phyloP scores from a whole-genome alignment of 2,888 invertebrate species.

The Bimastos eiseni region DNA sequence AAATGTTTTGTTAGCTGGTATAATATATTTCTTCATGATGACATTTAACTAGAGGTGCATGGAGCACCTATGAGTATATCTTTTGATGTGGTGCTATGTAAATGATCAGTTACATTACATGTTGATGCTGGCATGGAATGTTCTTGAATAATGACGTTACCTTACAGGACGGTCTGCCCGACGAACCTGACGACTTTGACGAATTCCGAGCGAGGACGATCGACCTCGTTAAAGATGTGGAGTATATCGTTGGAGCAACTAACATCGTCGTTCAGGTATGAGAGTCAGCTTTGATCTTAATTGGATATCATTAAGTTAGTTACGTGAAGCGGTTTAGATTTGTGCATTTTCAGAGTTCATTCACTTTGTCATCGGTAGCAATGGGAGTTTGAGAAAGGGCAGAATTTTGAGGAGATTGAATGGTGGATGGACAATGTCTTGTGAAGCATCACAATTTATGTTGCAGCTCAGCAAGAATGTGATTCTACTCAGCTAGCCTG shows the following conservation, averaged over 20 bases:
- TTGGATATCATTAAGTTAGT: background rate
- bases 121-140: background rate
- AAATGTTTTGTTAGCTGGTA: too few relatives aligned
- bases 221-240: slow-evolving; percentile 92
- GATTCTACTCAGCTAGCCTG: too few relatives aligned
- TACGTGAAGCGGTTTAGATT: background rate
- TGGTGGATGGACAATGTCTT: too few relatives aligned
- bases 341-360: background rate
- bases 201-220: slow-evolving; percentile 83
- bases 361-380: background rate
- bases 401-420: too few relatives aligned
- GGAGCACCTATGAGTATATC: too few relatives aligned
- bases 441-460: too few relatives aligned
- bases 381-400: too few relatives aligned
- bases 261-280: slow-evolving; percentile 84
- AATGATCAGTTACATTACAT: too few relatives aligned
- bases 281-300: background rate
- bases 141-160: background rate
- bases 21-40: too few relatives aligned
- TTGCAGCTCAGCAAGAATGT: too few relatives aligned
- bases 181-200: slow-evolving; percentile 79
- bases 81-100: too few relatives aligned
- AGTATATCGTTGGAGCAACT: slow-evolving; percentile 91
- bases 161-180: slow-evolving; percentile 76
- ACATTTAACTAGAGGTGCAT: too few relatives aligned